Conservation (phyloP, 2,888 invertebrate species). For the Yponomeuta evonymella region DNA sequence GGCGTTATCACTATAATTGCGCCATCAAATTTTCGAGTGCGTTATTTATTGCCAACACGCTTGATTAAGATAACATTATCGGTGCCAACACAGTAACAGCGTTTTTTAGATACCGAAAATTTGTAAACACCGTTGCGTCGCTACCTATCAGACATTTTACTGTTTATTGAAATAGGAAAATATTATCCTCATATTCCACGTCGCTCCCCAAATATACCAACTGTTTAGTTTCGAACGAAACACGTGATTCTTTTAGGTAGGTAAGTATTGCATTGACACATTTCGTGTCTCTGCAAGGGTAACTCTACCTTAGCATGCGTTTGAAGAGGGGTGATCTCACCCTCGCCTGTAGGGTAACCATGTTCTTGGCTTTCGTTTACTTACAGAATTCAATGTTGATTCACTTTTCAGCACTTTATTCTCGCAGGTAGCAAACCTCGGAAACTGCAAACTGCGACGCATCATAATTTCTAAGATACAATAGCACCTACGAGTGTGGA, state of each 20-base stretch:
- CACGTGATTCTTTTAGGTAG: not conserved
- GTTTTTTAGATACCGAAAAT: not conserved
- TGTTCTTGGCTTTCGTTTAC: not conserved
- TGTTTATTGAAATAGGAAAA: too few species aligned
- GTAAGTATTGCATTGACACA: not conserved
- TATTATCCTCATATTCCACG: too few species aligned
- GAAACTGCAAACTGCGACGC: not conserved
- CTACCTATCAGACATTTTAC: not conserved
- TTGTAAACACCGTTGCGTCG: not conserved
- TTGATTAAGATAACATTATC: conserved; percentile 8
- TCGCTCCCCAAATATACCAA: too few species aligned
- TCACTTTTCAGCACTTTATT: not conserved
- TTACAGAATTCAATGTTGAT: not conserved
- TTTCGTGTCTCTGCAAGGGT: conserved; percentile 2
- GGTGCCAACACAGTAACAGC: not conserved
- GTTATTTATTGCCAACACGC: conserved; percentile 1
- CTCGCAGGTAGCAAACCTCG: not conserved
- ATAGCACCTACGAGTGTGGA: not conserved
- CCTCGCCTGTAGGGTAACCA: conserved; percentile 3
- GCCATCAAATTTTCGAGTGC: not conserved
- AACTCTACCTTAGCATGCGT: not conserved
- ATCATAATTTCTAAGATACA: not conserved
- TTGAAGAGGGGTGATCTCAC: conserved; percentile 10
- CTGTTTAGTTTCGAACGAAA: too few species aligned
- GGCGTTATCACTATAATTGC: not conserved